Evolutionary conservation across 2,888 invertebrate species (phyloP).

Genomic region (Lepidonotus clava): DNA sequence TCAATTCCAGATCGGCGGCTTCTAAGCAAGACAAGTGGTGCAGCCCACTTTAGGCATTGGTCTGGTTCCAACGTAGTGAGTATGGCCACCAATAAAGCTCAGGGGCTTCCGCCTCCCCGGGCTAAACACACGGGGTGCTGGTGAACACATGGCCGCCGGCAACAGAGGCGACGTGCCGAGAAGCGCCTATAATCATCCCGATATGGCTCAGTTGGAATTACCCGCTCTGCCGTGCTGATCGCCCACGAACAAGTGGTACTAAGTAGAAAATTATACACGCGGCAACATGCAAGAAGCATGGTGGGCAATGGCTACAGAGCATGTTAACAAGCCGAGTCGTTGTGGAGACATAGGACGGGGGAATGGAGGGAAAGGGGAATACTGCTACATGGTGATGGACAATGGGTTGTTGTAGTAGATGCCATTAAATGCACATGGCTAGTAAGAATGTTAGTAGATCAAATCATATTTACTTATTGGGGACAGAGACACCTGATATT

Average conservation of each 20-base stretch:
- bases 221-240: slow-evolving; percentile 29
- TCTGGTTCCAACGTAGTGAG: not conserved
- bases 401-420: too few species aligned
- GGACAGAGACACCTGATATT: too few species aligned
- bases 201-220: slow-evolving; percentile 25
- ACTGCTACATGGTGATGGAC: not conserved
- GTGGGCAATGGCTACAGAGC: not conserved
- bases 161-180: not conserved
- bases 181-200: slow-evolving; percentile 33
- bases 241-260: slow-evolving; percentile 25
- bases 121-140: slow-evolving; percentile 6
- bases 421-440: too few species aligned
- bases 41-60: not conserved
- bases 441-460: too few species aligned
- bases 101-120: slow-evolving; percentile 12
- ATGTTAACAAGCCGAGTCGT: not conserved
- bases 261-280: slow-evolving; percentile 44
- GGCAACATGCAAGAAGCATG: not conserved
- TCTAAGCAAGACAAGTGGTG: slow-evolving; percentile 12
- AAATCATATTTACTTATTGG: too few species aligned
- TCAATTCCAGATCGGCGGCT: too few species aligned
- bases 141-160: not conserved
- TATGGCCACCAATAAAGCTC: slow-evolving; percentile 37
- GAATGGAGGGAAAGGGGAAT: not conserved
- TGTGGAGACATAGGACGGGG: not conserved